phyloP scores from a whole-genome alignment of 2,888 invertebrate genomes.

The Fragum whitleyi region DNA sequence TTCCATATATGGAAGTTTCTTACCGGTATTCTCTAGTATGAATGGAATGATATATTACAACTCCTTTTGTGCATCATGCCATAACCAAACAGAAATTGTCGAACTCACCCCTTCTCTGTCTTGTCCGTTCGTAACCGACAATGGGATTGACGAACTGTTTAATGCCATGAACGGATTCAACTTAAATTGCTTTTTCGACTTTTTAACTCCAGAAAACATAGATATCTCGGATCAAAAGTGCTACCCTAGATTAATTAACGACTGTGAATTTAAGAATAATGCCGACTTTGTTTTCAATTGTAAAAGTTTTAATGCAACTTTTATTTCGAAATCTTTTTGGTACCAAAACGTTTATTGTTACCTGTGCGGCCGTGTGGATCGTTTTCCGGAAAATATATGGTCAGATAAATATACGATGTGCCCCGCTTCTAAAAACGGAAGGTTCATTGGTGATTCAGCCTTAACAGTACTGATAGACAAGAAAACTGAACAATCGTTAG shows the following conservation, averaged over 20 bases:
- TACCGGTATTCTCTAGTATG: background rate
- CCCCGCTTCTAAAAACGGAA: background rate
- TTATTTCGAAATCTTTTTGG: background rate
- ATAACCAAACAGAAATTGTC: background rate
- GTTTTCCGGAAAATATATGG: background rate
- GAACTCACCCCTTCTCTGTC: background rate
- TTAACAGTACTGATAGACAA: background rate
- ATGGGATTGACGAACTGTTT: background rate
- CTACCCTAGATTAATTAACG: background rate
- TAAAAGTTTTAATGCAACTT: background rate
- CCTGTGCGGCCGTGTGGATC: background rate
- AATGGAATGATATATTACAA: conserved; percentile 9
- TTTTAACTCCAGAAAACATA: background rate
- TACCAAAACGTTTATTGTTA: background rate
- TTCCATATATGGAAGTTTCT: background rate
- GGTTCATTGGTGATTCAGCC: background rate
- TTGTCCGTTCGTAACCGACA: background rate
- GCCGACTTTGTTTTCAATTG: background rate
- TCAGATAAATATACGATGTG: background rate
- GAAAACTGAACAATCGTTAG: background rate
- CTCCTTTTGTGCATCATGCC: background rate
- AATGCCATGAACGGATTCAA: background rate
- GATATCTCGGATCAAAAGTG: background rate
- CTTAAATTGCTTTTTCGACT: background rate
- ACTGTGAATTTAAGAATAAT: background rate